Conservation (phyloP, 35 echinoderm and acorn worm species). For the Ptychodera flava region DNA sequence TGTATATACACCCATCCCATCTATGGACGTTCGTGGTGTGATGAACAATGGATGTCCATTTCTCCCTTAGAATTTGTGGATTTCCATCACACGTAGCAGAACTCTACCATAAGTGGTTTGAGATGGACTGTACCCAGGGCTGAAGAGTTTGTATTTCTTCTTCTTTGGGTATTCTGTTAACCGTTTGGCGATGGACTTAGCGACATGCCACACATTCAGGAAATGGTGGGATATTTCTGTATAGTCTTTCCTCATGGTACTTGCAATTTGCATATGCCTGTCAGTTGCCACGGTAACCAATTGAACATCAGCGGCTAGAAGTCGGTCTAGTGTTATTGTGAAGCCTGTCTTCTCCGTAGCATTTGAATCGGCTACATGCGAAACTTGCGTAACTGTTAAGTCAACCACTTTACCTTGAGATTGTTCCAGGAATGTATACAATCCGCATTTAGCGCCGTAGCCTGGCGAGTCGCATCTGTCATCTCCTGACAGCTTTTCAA, state of each 20-base stretch:
- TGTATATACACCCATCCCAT: slow-evolving; percentile 33
- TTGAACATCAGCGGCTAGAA: no score
- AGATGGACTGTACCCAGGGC: slow-evolving; percentile 27
- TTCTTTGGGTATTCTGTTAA: slow-evolving; percentile 13
- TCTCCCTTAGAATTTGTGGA: slow-evolving; percentile 25
- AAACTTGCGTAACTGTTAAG: slow-evolving; percentile 7
- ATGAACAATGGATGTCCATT: slow-evolving; percentile 37
- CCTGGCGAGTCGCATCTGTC: slow-evolving; percentile 45
- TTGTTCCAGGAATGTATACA: slow-evolving; percentile 33
- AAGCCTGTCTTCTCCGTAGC: no score
- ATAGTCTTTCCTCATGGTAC: slow-evolving; percentile 21
- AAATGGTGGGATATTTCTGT: slow-evolving; percentile 31
- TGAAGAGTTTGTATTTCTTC: slow-evolving; percentile 14
- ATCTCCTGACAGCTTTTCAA: slow-evolving; percentile 39
- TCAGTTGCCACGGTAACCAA: no score
- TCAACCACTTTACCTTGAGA: slow-evolving; percentile 15
- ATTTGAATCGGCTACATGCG: neutral
- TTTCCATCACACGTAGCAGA: neutral
- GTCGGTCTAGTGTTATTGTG: no score
- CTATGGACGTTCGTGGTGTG: slow-evolving; percentile 36
- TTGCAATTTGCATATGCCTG: slow-evolving; percentile 35
- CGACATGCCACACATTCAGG: slow-evolving; percentile 42
- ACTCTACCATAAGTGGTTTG: slow-evolving; percentile 46
- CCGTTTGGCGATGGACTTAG: slow-evolving; percentile 23
- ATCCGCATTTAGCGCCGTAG: slow-evolving; percentile 36